Conservation (phyloP, 2,797 vertebrate genomes). For the Diceros bicornis region DNA sequence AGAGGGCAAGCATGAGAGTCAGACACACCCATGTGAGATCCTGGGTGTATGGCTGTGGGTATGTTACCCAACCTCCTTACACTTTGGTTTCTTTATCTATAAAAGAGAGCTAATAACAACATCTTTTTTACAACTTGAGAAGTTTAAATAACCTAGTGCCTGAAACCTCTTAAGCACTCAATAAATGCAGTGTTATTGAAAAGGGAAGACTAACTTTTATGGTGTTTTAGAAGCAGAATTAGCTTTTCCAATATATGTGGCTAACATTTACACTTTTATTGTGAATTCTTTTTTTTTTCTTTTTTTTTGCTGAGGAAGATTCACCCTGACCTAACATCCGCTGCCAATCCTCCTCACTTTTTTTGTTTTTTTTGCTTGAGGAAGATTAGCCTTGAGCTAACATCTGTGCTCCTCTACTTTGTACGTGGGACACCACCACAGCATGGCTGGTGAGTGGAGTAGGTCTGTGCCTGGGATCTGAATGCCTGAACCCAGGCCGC, state of each 20-base stretch:
- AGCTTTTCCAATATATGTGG: neutral
- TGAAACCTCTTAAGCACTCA: neutral
- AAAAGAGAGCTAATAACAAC: neutral
- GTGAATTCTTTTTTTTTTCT: neutral
- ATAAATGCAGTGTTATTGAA: neutral
- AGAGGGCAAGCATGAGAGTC: neutral
- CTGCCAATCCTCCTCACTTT: too few relatives aligned
- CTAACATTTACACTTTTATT: neutral
- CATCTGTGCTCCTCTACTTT: too few relatives aligned
- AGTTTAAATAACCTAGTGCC: neutral
- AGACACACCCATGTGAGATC: neutral
- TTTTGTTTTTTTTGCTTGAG: too few relatives aligned
- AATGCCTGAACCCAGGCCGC: too few relatives aligned
- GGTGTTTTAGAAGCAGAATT: neutral
- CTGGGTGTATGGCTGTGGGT: neutral
- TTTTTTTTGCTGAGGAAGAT: too few relatives aligned
- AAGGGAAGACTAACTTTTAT: neutral
- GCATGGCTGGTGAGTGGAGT: too few relatives aligned
- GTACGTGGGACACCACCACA: too few relatives aligned
- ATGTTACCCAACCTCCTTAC: neutral
- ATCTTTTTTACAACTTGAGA: neutral
- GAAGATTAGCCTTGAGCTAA: too few relatives aligned
- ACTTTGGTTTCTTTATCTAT: neutral
- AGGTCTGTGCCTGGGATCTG: too few relatives aligned
- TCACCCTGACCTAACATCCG: too few relatives aligned